Evolutionary conservation across 2,113 vertebrate species (phyloP).

Genomic region (Dipodomys ordii): DNA sequence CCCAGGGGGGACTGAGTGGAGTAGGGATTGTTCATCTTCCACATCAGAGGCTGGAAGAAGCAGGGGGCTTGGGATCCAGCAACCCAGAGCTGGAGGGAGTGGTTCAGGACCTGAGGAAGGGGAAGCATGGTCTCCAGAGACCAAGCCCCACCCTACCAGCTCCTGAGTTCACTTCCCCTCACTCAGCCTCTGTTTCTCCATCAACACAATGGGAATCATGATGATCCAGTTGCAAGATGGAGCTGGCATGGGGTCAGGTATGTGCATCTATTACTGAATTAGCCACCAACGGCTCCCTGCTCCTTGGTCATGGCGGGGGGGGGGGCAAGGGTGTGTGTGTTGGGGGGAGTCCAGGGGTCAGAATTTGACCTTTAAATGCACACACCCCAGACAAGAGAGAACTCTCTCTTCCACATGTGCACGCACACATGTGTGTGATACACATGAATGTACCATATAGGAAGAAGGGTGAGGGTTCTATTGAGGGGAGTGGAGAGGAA

Average conservation of each 20-base stretch:
- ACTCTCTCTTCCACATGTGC: neutral
- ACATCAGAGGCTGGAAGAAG: neutral
- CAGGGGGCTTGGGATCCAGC: neutral
- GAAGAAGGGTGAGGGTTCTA: no score
- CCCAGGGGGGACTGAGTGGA: neutral
- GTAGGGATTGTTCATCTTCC: neutral
- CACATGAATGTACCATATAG: no score
- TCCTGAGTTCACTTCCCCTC: neutral
- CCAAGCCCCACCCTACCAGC: neutral
- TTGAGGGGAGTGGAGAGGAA: neutral
- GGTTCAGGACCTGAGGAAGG: fast-evolving
- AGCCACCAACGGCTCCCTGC: neutral
- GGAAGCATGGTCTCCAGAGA: neutral
- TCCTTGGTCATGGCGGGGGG: neutral
- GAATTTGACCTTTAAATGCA: neutral
- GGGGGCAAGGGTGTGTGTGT: neutral
- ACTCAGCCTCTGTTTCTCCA: neutral
- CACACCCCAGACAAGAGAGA: neutral
- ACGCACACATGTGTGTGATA: no score
- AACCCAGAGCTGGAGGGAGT: neutral
- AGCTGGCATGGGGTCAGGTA: neutral
- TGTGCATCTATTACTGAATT: neutral
- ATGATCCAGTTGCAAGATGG: neutral
- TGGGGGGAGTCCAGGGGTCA: neutral
- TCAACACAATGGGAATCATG: neutral